Conservation (phyloP, 2,888 invertebrate species). For the Hipparchia semele region DNA sequence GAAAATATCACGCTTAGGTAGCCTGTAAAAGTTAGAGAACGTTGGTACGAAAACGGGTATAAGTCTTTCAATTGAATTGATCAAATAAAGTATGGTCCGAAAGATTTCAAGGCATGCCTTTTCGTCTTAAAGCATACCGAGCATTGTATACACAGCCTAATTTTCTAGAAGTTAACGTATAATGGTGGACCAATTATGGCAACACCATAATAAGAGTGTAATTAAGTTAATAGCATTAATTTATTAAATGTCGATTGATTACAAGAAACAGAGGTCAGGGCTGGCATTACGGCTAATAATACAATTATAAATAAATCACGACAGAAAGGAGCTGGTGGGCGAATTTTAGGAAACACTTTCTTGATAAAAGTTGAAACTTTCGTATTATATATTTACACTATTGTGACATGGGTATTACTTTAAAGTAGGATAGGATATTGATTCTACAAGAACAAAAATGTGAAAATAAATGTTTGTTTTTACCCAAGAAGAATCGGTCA, state of each 20-base stretch:
- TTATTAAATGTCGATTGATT: slow-evolving; percentile 59
- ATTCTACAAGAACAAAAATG: too few species aligned
- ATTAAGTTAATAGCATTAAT: slow-evolving; percentile 75
- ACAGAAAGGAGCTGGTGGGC: background rate
- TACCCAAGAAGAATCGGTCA: too few species aligned
- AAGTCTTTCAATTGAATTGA: too few species aligned
- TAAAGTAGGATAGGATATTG: too few species aligned
- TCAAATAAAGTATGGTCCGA: background rate
- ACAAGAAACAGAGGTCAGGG: slow-evolving; percentile 67
- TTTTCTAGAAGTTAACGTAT: slow-evolving; percentile 40
- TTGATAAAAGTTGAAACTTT: background rate
- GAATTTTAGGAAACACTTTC: background rate
- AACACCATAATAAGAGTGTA: slow-evolving; percentile 68
- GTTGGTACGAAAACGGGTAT: too few species aligned
- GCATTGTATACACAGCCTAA: slow-evolving; percentile 28
- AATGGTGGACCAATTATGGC: slow-evolving; percentile 57
- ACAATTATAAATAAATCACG: slow-evolving; percentile 29
- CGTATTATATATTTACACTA: too few species aligned
- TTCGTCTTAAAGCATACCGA: slow-evolving; percentile 14
- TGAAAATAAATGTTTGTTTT: too few species aligned
- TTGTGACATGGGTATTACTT: too few species aligned
- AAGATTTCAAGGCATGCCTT: background rate
- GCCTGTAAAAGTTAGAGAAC: too few species aligned
- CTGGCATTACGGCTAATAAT: slow-evolving; percentile 54
- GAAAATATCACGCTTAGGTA: too few species aligned